Conservation (phyloP, 2,797 vertebrate species). For the Lepilemur septentrionalis region DNA sequence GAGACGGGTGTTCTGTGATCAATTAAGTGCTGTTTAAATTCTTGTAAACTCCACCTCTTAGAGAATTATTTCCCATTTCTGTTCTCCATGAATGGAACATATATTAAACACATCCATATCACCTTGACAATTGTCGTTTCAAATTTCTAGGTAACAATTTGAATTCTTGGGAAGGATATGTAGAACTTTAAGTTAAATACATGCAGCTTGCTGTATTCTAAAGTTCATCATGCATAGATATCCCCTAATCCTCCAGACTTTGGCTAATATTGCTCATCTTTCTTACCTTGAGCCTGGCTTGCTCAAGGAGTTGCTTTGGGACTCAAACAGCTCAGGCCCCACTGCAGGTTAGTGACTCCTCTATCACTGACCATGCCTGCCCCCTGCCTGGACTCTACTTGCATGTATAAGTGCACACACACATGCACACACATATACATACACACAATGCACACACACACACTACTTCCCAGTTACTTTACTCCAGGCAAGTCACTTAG, state of each 20-base stretch:
- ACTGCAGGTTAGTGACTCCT: background rate
- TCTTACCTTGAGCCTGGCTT: background rate
- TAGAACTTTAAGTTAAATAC: background rate
- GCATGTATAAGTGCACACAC: background rate
- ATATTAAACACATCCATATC: constrained; percentile 10
- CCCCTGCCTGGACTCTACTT: background rate
- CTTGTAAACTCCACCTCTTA: background rate
- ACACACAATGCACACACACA: no score
- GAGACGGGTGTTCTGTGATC: background rate
- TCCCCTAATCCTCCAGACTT: background rate
- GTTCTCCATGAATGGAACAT: background rate
- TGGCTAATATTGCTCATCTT: background rate
- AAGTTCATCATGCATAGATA: background rate
- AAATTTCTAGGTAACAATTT: constrained; percentile 8
- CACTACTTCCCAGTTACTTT: background rate
- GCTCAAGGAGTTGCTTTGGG: background rate
- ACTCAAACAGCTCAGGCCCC: background rate
- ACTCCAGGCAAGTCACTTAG: background rate
- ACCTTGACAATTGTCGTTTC: background rate
- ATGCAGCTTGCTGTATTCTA: background rate
- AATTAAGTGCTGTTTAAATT: background rate
- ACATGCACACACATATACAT: background rate
- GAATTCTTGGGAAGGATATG: background rate
- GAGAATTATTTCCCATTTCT: background rate
- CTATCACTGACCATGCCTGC: background rate